A percentile compares a stretch with the other conserved stretches of the same genome.
Evolutionary conservation across 2,113 vertebrate genomes (phyloP).

Genomic region (Grallaria varia): DNA sequence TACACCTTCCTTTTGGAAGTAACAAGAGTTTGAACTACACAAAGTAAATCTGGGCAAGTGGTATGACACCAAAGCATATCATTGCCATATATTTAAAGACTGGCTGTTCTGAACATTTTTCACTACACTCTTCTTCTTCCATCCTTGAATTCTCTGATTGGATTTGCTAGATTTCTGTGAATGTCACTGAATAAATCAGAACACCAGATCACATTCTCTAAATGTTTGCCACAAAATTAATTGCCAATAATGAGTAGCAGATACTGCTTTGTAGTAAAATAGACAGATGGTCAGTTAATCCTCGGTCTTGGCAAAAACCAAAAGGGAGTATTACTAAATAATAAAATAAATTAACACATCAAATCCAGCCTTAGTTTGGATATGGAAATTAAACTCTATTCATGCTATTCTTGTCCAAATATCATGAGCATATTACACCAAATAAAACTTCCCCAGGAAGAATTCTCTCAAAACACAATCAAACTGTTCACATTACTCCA

Average conservation of each 20-base stretch:
- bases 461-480: neutral
- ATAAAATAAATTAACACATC: slow-evolving; percentile 17
- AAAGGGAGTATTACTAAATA: neutral
- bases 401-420: neutral
- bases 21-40: neutral
- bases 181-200: slow-evolving; percentile 10
- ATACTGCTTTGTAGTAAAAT: neutral
- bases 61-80: neutral
- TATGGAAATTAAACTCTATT: neutral
- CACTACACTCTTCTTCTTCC: neutral
- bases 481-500: neutral
- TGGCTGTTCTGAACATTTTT: neutral
- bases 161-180: neutral
- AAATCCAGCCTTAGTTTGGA: neutral
- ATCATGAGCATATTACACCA: neutral
- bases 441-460: neutral
- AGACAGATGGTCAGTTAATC: slow-evolving; percentile 45
- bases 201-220: neutral
- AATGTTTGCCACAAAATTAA: slow-evolving; percentile 30
- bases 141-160: neutral
- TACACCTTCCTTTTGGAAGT: neutral
- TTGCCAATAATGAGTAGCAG: neutral
- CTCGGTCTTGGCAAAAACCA: neutral
- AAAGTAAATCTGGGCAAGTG: neutral
- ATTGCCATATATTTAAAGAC: neutral